Evolutionary conservation across 2,797 vertebrate species (phyloP).

Genomic region (Urocyon cinereoargenteus): DNA sequence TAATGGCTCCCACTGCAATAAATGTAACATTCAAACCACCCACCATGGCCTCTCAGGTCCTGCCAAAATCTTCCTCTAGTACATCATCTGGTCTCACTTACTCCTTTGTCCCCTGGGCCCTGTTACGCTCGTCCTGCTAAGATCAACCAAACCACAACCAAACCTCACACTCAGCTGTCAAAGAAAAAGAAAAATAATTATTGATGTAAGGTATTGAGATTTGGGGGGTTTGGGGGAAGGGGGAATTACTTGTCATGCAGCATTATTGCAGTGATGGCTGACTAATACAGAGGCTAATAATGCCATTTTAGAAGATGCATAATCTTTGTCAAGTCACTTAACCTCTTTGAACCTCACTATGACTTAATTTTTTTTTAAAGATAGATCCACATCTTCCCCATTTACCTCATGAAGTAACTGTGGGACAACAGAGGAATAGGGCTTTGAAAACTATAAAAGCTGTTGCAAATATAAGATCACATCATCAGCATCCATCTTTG

Average conservation of each 20-base stretch:
- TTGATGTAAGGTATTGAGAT: neutral
- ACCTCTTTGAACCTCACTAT: neutral
- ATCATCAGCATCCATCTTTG: neutral
- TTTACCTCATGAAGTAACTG: neutral
- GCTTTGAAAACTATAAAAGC: conserved; percentile 10
- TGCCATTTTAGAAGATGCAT: neutral
- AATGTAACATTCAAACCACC: neutral
- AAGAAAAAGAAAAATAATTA: neutral
- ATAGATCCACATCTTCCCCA: neutral
- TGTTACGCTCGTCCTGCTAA: neutral
- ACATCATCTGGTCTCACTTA: neutral
- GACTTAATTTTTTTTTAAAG: conserved; percentile 6
- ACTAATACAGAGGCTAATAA: neutral
- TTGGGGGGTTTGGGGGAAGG: fast-evolving
- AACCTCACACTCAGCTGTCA: neutral
- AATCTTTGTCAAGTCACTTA: conserved; percentile 21
- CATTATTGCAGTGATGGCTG: neutral
- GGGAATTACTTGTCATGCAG: neutral
- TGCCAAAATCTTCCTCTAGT: neutral
- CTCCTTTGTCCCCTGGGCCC: neutral
- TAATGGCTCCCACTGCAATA: neutral
- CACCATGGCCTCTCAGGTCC: neutral
- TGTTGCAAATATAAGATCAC: neutral
- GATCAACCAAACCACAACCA: neutral
- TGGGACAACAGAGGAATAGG: neutral